Evolutionary conservation across 2,888 invertebrate species (phyloP).

Genomic region (Drosophila phalerata): DNA sequence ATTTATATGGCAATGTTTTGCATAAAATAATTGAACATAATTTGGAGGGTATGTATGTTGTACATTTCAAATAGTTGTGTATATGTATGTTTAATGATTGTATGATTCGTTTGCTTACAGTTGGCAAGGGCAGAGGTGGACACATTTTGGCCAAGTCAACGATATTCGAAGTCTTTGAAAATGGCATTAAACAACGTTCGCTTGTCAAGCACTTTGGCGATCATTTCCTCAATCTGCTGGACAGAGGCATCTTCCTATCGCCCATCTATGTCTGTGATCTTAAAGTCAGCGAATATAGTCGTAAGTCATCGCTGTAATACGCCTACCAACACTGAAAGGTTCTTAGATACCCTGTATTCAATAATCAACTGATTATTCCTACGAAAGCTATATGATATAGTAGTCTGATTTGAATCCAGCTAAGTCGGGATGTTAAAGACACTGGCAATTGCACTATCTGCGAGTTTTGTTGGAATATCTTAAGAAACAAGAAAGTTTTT

Average conservation of each 20-base stretch:
- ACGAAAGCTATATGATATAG: too few relatives aligned
- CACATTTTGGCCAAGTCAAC: conserved; percentile 71
- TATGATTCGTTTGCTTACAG: conserved; percentile 20
- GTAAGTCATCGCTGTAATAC: conserved; percentile 59
- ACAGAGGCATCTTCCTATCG: conserved; percentile 80
- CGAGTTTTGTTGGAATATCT: too few relatives aligned
- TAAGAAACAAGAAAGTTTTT: too few relatives aligned
- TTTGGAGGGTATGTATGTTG: conserved; percentile 74
- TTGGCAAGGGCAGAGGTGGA: conserved; percentile 37
- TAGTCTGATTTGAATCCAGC: too few relatives aligned
- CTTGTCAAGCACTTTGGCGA: conserved; percentile 75
- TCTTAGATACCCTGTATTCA: too few relatives aligned
- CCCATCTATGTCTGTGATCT: conserved; percentile 64
- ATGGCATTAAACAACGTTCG: conserved; percentile 68
- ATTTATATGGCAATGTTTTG: conserved; percentile 75
- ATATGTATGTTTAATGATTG: too few relatives aligned
- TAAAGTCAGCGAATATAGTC: conserved; percentile 80
- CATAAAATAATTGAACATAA: conserved; percentile 82
- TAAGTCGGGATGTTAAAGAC: too few relatives aligned
- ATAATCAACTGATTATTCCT: too few relatives aligned
- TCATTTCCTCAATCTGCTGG: conserved; percentile 75
- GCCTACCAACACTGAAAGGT: too few relatives aligned
- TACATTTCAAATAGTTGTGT: too few relatives aligned
- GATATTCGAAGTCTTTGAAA: conserved; percentile 74
- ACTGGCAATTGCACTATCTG: too few relatives aligned